Evolutionary conservation across 2,797 vertebrate species (phyloP), one percentile per base, ranked within the genome.

Genomic region (Brachyrhaphis roseni): DNA sequence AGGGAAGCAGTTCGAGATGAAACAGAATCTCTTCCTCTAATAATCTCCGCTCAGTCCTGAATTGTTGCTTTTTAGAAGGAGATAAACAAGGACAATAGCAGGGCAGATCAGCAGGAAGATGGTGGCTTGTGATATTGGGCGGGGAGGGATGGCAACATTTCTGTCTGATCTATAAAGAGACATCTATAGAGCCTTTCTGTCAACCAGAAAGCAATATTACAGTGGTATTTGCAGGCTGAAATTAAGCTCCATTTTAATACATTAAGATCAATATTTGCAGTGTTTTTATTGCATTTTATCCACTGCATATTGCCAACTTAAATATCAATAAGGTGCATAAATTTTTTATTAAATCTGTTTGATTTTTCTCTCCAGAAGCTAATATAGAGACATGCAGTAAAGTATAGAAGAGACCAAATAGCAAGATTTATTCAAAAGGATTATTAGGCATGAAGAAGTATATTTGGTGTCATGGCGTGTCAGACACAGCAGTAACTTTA

Each of bases 21-120:
- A 87, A 87, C 82, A 53, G 78, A 87, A 87, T 47, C 79, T 90
- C 84, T 74, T 84, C 43, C 82, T 85, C 88, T 88, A 90, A 92
- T 89, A 89, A 89, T 86, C 82, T 87, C 80, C 15, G 62, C 36
- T 10, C 66, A 81, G 81, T 34, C 75, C 28, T 74, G 82, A 90
- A 85, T 74, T 64, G 78, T 53, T 85, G 84, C 86, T 90, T 88
- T 53, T 86, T 78, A 88, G 70, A 49, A 13, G 34, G 77, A 81
- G 76, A 88, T 82, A 91, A 89, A 90, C 81, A 89, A 89, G 79
- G 78, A 85, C 74, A 82, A 78, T 62, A 72, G 71, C 5, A 26
- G 80, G 59, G 7, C 36, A 86, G 78, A 79, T 41, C 77, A 82
- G 79, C 75, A 78, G 49, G 75, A 78, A 8, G 78, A 68, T 51